Conservation (phyloP, 2,113 vertebrate species). For the Apus apus region DNA sequence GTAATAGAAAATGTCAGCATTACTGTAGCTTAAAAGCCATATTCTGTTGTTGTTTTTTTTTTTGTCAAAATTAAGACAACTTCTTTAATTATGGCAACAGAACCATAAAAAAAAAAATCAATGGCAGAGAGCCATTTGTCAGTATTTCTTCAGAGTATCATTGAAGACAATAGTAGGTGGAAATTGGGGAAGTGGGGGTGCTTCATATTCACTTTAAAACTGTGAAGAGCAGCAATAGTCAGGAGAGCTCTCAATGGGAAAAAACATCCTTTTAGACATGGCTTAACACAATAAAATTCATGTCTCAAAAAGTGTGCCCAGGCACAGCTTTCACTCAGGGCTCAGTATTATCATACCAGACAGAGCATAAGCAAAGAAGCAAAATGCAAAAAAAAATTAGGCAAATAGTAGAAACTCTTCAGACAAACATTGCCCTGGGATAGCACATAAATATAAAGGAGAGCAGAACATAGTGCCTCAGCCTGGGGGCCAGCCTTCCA, state of each 20-base stretch:
- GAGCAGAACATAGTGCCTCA: background rate
- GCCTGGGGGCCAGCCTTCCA: background rate
- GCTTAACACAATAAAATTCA: background rate
- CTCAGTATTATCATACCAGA: background rate
- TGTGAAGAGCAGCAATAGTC: background rate
- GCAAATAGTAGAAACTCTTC: background rate
- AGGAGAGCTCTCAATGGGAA: background rate
- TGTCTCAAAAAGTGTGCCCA: background rate
- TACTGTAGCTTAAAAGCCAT: background rate
- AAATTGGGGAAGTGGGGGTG: background rate
- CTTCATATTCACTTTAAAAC: background rate
- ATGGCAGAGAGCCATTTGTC: background rate
- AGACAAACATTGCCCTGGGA: background rate
- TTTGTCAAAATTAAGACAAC: background rate
- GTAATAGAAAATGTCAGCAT: constrained; percentile 30
- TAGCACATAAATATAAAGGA: background rate
- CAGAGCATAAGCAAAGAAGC: background rate
- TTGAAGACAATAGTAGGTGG: background rate
- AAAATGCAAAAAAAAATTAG: background rate
- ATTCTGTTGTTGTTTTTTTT: background rate
- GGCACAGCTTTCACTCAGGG: background rate
- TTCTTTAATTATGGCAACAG: background rate
- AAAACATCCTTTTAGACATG: background rate
- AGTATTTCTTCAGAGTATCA: background rate
- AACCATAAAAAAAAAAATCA: background rate